phyloP scores from a whole-genome alignment of 1,140 invertebrate genomes.

The Euwallacea similis region DNA sequence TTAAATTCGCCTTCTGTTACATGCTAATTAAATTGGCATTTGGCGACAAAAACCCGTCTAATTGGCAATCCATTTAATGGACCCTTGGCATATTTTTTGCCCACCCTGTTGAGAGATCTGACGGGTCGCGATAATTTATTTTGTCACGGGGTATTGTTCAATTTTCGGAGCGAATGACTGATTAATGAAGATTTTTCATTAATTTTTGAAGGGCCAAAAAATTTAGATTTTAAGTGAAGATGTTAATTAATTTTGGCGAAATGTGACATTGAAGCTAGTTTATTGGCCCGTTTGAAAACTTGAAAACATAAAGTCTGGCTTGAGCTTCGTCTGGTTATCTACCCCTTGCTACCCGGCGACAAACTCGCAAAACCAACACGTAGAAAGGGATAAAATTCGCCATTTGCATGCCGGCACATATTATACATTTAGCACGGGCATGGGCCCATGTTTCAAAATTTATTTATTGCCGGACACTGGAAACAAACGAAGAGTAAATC shows the following conservation, averaged over 20 bases:
- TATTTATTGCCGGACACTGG: constrained; percentile 21
- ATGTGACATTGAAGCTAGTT: too few relatives aligned
- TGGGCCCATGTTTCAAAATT: constrained; percentile 19
- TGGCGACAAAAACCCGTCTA: constrained; percentile 39
- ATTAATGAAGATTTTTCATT: too few relatives aligned
- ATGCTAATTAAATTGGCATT: constrained; percentile 39
- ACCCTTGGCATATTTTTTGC: constrained; percentile 34
- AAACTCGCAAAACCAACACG: too few relatives aligned
- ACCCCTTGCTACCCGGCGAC: too few relatives aligned
- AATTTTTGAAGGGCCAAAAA: too few relatives aligned
- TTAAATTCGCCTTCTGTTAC: constrained; percentile 42
- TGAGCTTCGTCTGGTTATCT: too few relatives aligned
- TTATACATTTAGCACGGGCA: constrained; percentile 8
- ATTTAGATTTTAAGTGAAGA: too few relatives aligned
- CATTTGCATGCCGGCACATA: constrained; percentile 24
- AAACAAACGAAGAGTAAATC: constrained; percentile 24
- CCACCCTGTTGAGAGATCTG: not conserved
- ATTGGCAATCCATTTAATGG: constrained; percentile 39
- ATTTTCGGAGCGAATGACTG: too few relatives aligned
- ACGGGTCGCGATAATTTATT: not conserved
- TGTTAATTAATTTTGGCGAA: too few relatives aligned
- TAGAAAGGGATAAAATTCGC: constrained; percentile 21
- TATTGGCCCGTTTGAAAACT: too few relatives aligned
- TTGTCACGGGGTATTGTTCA: too few relatives aligned
- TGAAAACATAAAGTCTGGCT: too few relatives aligned